Percentiles rank a stretch among this genome's conserved stretches.
These are phyloP conservation scores for Calliopum simillimum DNA, from an alignment of 2,888 invertebrate genomes.

Conservation along the genomic window DNA sequence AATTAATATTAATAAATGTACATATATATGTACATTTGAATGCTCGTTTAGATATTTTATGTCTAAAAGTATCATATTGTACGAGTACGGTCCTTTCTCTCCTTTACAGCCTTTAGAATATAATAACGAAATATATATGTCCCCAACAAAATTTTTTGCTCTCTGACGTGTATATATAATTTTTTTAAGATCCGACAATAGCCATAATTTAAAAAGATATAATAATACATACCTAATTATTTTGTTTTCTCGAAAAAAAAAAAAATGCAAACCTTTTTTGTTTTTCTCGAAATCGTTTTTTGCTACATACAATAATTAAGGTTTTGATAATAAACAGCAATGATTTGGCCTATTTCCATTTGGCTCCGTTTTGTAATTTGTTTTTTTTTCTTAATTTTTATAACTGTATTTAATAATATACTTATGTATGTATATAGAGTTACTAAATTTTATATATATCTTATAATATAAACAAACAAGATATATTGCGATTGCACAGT, in stretches of 20 bases:
- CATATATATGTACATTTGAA: too few species aligned
- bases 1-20: slow-evolving; percentile 33
- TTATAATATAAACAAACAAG: slow-evolving; percentile 44
- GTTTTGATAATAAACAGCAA: slow-evolving; percentile 44
- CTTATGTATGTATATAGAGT: slow-evolving; percentile 10
- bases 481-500: slow-evolving; percentile 55
- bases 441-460: slow-evolving; percentile 26
- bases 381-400: slow-evolving; percentile 8
- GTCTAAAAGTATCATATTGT: slow-evolving; percentile 19
- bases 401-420: slow-evolving; percentile 18
- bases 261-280: slow-evolving; percentile 2
- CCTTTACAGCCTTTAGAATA: slow-evolving; percentile 41
- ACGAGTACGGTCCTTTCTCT: slow-evolving; percentile 44
- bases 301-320: neutral
- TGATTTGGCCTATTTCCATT: slow-evolving; percentile 52
- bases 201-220: slow-evolving; percentile 21
- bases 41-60: slow-evolving; percentile 28
- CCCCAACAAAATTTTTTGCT: slow-evolving; percentile 45
- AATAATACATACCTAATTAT: slow-evolving; percentile 24
- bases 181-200: slow-evolving; percentile 55
- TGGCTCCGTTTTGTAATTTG: slow-evolving; percentile 21
- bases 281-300: slow-evolving; percentile 2
- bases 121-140: slow-evolving; percentile 18
- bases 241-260: slow-evolving; percentile 1
- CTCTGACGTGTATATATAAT: slow-evolving; percentile 67